phyloP scores from a whole-genome alignment of 2,888 invertebrate genomes.

The Allolobophora icterica region DNA sequence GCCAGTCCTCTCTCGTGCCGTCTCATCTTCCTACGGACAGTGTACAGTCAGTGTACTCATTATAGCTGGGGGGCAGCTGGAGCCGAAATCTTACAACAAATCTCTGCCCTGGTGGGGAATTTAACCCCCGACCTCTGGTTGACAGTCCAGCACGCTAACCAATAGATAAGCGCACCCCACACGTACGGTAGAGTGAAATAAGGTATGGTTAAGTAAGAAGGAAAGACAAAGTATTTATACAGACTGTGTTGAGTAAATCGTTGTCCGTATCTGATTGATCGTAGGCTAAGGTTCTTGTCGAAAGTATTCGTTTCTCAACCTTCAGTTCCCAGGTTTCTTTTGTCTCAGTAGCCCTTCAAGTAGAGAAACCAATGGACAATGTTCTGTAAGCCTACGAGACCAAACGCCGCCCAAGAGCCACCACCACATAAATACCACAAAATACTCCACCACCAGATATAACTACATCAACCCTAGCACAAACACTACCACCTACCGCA shows the following conservation, averaged over 20 bases:
- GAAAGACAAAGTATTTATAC: neutral
- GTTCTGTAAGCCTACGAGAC: neutral
- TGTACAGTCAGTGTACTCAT: too few species aligned
- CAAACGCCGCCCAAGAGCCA: neutral
- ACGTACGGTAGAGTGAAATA: too few species aligned
- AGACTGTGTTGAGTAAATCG: slow-evolving; percentile 44
- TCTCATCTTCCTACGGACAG: too few species aligned
- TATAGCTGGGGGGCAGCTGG: too few species aligned
- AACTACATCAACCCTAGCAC: neutral
- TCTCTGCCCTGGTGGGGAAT: too few species aligned
- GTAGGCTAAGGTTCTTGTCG: slow-evolving; percentile 43
- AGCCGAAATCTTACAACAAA: too few species aligned
- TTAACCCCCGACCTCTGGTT: too few species aligned
- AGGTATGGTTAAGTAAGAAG: too few species aligned
- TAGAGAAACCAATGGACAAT: neutral
- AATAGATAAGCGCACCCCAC: too few species aligned
- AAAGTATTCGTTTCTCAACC: slow-evolving; percentile 53
- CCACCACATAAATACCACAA: neutral
- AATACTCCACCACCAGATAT: neutral
- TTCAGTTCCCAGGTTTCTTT: slow-evolving; percentile 52
- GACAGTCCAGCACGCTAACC: too few species aligned
- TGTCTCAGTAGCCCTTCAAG: neutral
- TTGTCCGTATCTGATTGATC: slow-evolving; percentile 43
- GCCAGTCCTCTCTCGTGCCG: too few species aligned
- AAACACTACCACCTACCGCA: neutral